Evolutionary conservation across 2,113 vertebrate genomes (phyloP), one percentile per base, ranked within the genome.

Genomic region (Peromyscus leucopus): DNA sequence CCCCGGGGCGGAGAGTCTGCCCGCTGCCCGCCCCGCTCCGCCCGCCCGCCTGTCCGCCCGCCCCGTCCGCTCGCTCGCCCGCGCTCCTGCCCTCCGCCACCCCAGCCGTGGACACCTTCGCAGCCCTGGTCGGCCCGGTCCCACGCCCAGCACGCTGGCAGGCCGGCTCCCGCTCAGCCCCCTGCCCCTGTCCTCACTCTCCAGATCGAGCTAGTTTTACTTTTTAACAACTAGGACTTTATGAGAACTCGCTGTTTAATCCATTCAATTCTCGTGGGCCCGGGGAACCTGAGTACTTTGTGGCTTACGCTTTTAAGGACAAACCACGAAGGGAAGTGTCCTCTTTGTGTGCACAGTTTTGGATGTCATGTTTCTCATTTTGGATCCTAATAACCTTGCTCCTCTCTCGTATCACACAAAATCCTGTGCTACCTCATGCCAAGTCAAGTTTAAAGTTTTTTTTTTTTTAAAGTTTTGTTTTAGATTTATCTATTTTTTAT

Each of bases 1-100:
- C 96, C 97, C 96, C 89, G 46, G 90, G 96, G 97, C 95, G 96
- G 94, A 90, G 94, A 75, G 84, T 74, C 5, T 19, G 21, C 42
- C 91, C 17, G 89, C 89, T 28, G 79, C 78, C 96, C 33, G n/a
- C 39, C 59, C 97, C 3, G 51, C 76, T 21, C 39, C 0, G 26
- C 15, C 6, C 51, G 89, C 78, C 93, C 28, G 31, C 59, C n/a
- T n/a, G n/a, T n/a, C 24, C 76, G 84, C 36, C 19, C 9, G 51
- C 51, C 10, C 48, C 7, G 48, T 21, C 39, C 0, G 26, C 15
- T 8, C 51, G 89, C 78, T 93, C 28, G 31, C 59, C 24, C 76
- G 55, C 1, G 46, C 91, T 72, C 86, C 82, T 75, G 92, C 90
- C 2, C 59, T n/a, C 83, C 2, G 2, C 39, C 55, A 11, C 31